Conservation (phyloP, 2,113 vertebrate species). For the Hemiprocne comata region DNA sequence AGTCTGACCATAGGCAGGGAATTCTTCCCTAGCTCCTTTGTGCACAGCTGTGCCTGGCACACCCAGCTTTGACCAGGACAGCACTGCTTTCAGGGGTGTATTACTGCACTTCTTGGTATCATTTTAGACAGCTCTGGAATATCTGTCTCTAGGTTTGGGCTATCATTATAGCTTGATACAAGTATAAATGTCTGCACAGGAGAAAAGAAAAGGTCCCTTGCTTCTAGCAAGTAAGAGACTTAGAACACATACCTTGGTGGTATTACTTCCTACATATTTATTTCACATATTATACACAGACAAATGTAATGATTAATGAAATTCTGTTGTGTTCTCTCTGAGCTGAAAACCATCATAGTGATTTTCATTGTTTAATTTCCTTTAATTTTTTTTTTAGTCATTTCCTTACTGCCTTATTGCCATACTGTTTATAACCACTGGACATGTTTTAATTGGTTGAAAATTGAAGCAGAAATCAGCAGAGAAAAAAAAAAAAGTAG, state of each 20-base stretch:
- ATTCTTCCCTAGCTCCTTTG: background rate
- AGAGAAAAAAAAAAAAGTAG: background rate
- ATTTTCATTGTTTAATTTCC: background rate
- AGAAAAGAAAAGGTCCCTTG: background rate
- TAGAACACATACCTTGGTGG: background rate
- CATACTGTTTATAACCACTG: background rate
- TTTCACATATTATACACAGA: background rate
- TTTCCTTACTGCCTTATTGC: background rate
- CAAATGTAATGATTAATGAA: background rate
- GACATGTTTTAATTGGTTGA: background rate
- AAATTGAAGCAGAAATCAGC: background rate
- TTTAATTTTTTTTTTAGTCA: background rate
- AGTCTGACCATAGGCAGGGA: background rate
- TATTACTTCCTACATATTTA: background rate
- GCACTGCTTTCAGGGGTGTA: background rate
- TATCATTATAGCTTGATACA: background rate
- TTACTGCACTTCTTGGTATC: background rate
- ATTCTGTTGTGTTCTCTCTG: background rate
- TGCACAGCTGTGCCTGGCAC: background rate
- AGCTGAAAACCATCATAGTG: background rate
- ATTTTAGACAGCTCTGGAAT: background rate
- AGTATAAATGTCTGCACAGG: background rate
- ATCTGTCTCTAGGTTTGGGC: background rate
- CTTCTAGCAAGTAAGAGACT: background rate
- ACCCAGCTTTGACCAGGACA: background rate